phyloP scores from a whole-genome alignment of 1,140 invertebrate species.

The Fopius arisanus region DNA sequence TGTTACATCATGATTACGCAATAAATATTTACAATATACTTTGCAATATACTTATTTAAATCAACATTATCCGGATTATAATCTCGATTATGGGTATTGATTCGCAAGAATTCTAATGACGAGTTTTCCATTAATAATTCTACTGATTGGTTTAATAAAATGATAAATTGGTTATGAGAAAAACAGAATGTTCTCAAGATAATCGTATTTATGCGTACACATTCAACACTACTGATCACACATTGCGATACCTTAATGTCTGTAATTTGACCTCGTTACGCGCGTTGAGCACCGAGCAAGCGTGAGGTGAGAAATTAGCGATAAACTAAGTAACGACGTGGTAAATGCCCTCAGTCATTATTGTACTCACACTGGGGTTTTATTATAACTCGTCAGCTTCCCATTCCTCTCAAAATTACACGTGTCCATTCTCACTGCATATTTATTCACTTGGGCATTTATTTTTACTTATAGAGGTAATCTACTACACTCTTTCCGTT shows the following conservation, averaged over 20 bases:
- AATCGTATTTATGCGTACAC: constrained; percentile 1
- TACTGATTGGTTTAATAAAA: too few relatives aligned
- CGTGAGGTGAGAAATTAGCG: constrained; percentile 28
- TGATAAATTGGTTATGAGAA: background rate
- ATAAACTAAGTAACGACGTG: constrained; percentile 23
- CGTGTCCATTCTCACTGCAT: background rate
- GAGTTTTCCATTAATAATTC: too few relatives aligned
- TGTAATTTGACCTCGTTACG: constrained; percentile 25
- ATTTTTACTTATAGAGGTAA: background rate
- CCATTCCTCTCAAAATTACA: background rate
- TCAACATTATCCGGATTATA: too few relatives aligned
- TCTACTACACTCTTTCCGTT: background rate
- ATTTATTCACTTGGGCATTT: background rate
- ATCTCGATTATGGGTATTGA: too few relatives aligned
- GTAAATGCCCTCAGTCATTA: constrained; percentile 10
- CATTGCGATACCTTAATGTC: constrained; percentile 21
- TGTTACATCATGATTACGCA: too few relatives aligned
- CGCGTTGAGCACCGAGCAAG: background rate
- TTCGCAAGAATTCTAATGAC: too few relatives aligned
- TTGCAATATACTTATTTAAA: too few relatives aligned
- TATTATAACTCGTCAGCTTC: background rate
- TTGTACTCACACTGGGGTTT: background rate
- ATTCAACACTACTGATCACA: constrained; percentile 11
- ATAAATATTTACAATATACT: too few relatives aligned
- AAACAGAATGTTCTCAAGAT: background rate